These are phyloP conservation scores for Tyria jacobaeae DNA, from an alignment of 2,888 invertebrate species.

Conservation along the genomic window DNA sequence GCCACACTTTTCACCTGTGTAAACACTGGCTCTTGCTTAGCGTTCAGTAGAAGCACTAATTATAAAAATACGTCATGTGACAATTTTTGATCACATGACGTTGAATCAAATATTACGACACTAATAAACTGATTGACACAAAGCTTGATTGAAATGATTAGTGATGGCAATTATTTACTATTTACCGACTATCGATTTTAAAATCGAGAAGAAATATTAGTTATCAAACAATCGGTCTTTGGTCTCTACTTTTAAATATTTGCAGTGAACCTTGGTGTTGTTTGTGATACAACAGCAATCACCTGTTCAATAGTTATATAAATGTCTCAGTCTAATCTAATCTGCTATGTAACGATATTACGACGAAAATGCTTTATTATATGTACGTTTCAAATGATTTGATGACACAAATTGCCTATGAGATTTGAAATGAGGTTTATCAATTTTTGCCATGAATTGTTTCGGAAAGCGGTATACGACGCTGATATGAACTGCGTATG, in stretches of 20 bases:
- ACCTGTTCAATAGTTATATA: neutral
- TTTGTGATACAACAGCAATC: neutral
- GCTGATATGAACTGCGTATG: neutral
- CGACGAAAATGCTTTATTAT: neutral
- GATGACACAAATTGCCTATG: too few relatives aligned
- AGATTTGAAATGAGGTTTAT: too few relatives aligned
- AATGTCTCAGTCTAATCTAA: neutral
- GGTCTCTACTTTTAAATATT: neutral
- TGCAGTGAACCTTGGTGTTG: neutral
- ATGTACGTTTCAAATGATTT: neutral
- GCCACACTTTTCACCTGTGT: conserved; percentile 10
- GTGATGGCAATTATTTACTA: neutral
- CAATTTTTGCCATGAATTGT: too few relatives aligned
- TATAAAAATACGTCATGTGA: conserved; percentile 19
- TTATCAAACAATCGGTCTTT: neutral
- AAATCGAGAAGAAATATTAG: neutral
- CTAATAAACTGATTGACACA: conserved; percentile 14
- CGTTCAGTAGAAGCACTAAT: neutral
- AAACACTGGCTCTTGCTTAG: conserved; percentile 2
- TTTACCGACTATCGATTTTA: neutral
- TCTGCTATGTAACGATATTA: neutral
- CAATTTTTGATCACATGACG: conserved; percentile 21
- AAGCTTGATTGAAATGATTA: conserved; percentile 11
- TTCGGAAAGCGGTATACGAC: neutral
- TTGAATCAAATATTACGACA: conserved; percentile 11